Evolutionary conservation across 2,797 vertebrate genomes (phyloP).

Genomic region (Sebastes kiyomatsui): DNA sequence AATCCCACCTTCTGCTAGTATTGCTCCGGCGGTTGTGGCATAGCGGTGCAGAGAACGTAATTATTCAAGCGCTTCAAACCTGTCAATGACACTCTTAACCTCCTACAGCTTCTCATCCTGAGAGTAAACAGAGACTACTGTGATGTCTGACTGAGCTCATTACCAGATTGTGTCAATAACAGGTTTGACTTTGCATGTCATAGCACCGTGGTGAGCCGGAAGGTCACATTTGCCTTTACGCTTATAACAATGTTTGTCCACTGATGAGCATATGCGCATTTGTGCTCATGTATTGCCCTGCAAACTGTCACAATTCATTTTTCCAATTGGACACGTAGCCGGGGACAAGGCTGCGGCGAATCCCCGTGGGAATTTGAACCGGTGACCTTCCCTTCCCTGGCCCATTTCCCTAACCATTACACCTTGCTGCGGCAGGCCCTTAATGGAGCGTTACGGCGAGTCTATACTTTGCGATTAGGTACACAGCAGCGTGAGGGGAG

Average conservation of each 20-base stretch:
- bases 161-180: conserved; percentile 50
- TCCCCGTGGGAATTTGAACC: conserved; percentile 69
- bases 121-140: conserved; percentile 40
- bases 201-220: neutral
- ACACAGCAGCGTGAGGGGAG: conserved; percentile 61
- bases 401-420: conserved; percentile 80
- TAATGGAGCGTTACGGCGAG: conserved; percentile 75
- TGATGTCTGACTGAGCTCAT: conserved; percentile 62
- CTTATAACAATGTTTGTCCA: conserved; percentile 25
- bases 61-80: conserved; percentile 42
- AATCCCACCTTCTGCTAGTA: conserved; percentile 28
- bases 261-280: conserved; percentile 1
- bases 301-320: conserved; percentile 53
- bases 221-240: conserved; percentile 29
- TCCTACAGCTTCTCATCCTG: conserved; percentile 41
- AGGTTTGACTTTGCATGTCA: conserved; percentile 50
- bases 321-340: conserved; percentile 28
- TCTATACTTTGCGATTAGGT: conserved; percentile 73
- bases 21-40: neutral
- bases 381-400: conserved; percentile 71
- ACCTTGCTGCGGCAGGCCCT: conserved; percentile 60
- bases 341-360: conserved; percentile 29
- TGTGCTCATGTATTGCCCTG: conserved; percentile 13
- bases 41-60: conserved; percentile 12
- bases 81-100: conserved; percentile 38